Percentiles rank a stretch among this genome's conserved stretches.
Conservation (phyloP, 2,113 vertebrate species). For the Stercorarius parasiticus region DNA sequence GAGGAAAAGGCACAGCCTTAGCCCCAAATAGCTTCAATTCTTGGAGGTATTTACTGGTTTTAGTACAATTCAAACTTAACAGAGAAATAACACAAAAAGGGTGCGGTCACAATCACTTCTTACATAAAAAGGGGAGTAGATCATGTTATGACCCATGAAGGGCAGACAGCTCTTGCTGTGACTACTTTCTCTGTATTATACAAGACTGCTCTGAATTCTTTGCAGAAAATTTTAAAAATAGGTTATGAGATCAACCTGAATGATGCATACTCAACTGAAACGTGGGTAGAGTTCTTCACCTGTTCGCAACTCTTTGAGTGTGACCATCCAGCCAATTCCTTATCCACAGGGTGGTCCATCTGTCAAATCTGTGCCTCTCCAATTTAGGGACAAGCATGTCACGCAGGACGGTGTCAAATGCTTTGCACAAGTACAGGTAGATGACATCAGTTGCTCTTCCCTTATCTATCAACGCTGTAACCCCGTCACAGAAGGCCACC, state of each 20-base stretch:
- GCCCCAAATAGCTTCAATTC: neutral
- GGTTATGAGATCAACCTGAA: neutral
- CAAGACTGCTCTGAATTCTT: neutral
- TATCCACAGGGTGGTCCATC: neutral
- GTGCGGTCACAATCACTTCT: neutral
- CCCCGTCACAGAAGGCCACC: neutral
- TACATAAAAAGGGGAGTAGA: neutral
- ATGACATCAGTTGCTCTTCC: neutral
- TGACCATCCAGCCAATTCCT: neutral
- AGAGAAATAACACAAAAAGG: neutral
- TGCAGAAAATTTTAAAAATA: neutral
- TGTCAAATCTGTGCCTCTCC: neutral
- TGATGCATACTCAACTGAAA: neutral
- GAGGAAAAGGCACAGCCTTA: neutral
- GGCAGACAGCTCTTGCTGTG: neutral
- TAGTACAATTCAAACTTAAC: neutral
- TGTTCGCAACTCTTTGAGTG: neutral
- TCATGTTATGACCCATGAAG: neutral
- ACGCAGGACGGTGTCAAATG: neutral
- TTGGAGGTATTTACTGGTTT: neutral
- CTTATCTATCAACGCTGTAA: neutral
- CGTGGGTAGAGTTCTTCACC: neutral
- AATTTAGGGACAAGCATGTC: neutral
- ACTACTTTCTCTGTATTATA: neutral
- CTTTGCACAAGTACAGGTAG: neutral